These are phyloP conservation scores for Eunapius fragilis DNA, from an alignment of 37 sponge, comb jelly and placozoan species.

Conservation along the genomic window DNA sequence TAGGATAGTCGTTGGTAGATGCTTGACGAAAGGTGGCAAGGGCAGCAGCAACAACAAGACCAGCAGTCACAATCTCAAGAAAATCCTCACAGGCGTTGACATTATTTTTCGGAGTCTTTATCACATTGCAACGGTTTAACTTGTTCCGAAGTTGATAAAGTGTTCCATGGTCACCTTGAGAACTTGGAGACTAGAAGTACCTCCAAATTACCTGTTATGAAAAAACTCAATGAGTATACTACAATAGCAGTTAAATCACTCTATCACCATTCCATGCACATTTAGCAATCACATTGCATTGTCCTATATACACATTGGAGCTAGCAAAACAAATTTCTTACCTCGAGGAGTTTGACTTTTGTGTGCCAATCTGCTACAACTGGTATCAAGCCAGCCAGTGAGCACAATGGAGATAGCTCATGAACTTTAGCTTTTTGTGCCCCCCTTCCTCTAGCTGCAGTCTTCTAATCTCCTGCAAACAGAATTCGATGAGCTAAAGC, in stretches of 20 bases:
- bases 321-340: conserved; percentile 6
- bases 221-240: background rate
- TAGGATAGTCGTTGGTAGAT: conserved; percentile 2
- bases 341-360: conserved; percentile 5
- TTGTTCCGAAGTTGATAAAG: conserved; percentile 27
- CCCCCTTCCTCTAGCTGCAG: conserved; percentile 32
- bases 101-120: conserved; percentile 16
- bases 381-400: conserved; percentile 22
- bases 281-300: conserved; percentile 1
- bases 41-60: conserved; percentile 15
- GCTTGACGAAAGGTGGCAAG: background rate
- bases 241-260: conserved; percentile 6
- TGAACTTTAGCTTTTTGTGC: background rate
- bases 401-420: conserved; percentile 11
- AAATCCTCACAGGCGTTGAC: conserved; percentile 42
- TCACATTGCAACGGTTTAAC: conserved; percentile 10
- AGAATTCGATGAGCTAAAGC: conserved; percentile 1
- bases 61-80: conserved; percentile 5
- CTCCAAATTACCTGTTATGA: conserved; percentile 37
- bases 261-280: background rate
- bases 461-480: conserved; percentile 21
- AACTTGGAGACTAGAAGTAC: conserved; percentile 30
- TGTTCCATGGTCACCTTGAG: conserved; percentile 31
- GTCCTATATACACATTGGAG: background rate
- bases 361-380: no score